Conservation (phyloP, 2,113 vertebrate species). For the Otocyon megalotis region DNA sequence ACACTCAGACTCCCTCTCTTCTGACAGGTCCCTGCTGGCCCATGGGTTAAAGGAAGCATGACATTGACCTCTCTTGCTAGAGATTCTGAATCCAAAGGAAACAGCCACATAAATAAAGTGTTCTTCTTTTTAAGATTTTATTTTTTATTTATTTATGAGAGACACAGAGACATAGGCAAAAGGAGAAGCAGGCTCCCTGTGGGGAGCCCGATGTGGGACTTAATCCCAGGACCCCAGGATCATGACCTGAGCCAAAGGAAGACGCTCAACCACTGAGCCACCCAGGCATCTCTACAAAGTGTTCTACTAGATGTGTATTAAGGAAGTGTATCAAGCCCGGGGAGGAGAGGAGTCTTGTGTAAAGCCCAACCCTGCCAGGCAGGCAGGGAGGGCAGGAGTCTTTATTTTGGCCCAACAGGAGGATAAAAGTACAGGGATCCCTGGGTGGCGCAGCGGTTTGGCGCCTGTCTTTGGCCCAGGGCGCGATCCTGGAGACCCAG, state of each 20-base stretch:
- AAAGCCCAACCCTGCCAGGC: not conserved
- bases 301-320: not conserved
- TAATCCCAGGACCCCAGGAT: too few relatives aligned
- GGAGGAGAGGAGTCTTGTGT: not conserved
- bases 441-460: too few relatives aligned
- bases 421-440: not conserved
- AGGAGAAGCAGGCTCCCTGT: too few relatives aligned
- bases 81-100: not conserved
- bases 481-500: too few relatives aligned
- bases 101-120: not conserved
- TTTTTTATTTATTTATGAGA: too few relatives aligned
- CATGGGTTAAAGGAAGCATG: not conserved
- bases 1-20: not conserved
- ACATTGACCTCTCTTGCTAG: not conserved
- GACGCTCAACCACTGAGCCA: too few relatives aligned
- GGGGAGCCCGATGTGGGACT: too few relatives aligned
- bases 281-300: too few relatives aligned
- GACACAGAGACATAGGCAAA: too few relatives aligned
- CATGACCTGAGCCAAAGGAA: too few relatives aligned
- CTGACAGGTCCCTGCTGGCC: too few relatives aligned
- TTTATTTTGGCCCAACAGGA: not conserved
- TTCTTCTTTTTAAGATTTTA: not conserved
- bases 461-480: too few relatives aligned
- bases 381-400: not conserved
- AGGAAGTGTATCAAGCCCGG: not conserved